These are phyloP conservation scores for Cichlasoma orientale DNA, from an alignment of 2,797 vertebrate species.

Conservation along the genomic window DNA sequence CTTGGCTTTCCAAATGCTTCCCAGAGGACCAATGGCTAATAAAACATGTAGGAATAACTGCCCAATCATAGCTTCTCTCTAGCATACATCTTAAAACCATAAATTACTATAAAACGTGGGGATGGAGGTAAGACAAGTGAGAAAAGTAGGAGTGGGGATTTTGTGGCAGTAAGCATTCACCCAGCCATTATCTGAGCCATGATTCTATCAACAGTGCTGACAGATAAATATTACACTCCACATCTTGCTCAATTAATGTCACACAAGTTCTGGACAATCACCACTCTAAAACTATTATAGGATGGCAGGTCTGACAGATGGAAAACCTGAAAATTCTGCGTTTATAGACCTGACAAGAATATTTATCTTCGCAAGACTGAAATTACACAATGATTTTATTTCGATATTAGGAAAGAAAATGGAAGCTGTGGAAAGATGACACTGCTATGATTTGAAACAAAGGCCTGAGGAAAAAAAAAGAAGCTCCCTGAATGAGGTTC, in stretches of 20 bases:
- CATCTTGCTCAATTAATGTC: constrained; percentile 49
- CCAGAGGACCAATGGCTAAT: constrained; percentile 30
- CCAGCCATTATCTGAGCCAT: constrained; percentile 3
- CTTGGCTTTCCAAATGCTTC: neutral
- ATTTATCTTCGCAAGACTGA: neutral
- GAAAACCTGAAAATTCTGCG: neutral
- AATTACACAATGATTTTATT: constrained; percentile 15
- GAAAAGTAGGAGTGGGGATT: neutral
- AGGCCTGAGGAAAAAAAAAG: neutral
- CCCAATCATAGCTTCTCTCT: constrained; percentile 34
- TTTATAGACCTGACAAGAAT: neutral
- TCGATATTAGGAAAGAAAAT: constrained; percentile 4
- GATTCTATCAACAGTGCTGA: constrained; percentile 36
- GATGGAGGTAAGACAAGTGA: neutral
- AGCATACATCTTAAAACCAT: constrained; percentile 14
- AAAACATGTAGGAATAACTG: constrained; percentile 38
- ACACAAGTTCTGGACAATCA: constrained; percentile 33
- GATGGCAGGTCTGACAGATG: constrained; percentile 20
- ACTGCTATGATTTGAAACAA: neutral
- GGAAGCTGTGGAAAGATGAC: neutral
- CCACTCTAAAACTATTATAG: neutral
- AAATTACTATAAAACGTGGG: constrained; percentile 38
- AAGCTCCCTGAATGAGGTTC: neutral
- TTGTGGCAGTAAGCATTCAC: neutral
- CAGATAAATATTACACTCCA: constrained; percentile 46